These are phyloP conservation scores for Salticus scenicus DNA, from an alignment of 2,888 invertebrate genomes.

Conservation along the genomic window DNA sequence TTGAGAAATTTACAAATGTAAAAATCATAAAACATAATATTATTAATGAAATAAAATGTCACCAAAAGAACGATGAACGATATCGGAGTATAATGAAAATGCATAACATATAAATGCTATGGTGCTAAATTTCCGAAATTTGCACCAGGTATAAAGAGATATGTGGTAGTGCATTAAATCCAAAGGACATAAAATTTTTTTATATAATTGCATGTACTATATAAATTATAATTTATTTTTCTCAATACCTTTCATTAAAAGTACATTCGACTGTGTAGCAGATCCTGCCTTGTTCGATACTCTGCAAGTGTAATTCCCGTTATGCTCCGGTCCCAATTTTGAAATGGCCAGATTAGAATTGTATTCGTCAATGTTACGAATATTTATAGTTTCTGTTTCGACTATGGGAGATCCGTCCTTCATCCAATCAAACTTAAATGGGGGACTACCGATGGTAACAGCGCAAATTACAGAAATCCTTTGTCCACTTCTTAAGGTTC, in stretches of 20 bases:
- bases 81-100: too few species aligned
- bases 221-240: too few species aligned
- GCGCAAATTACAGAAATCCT: constrained; percentile 33
- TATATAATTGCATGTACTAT: too few species aligned
- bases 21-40: too few species aligned
- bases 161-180: too few species aligned
- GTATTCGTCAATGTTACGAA: constrained; percentile 31
- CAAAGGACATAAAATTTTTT: too few species aligned
- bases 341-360: constrained; percentile 17
- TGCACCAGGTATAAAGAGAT: too few species aligned
- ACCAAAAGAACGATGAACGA: too few species aligned
- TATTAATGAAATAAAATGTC: too few species aligned
- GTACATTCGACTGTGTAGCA: constrained; percentile 4
- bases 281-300: constrained; percentile 40
- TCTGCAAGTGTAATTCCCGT: constrained; percentile 59
- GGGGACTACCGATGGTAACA: constrained; percentile 59
- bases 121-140: too few species aligned
- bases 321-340: constrained; percentile 23
- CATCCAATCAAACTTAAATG: constrained; percentile 67
- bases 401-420: constrained; percentile 48
- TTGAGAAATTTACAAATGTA: too few species aligned
- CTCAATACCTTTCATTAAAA: constrained; percentile 41
- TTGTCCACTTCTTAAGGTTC: constrained; percentile 18
- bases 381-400: not conserved
- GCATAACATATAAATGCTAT: too few species aligned